Percentiles rank a stretch among this genome's conserved stretches.
phyloP scores from a whole-genome alignment of 2,888 invertebrate genomes.

The Anodontia alba region DNA sequence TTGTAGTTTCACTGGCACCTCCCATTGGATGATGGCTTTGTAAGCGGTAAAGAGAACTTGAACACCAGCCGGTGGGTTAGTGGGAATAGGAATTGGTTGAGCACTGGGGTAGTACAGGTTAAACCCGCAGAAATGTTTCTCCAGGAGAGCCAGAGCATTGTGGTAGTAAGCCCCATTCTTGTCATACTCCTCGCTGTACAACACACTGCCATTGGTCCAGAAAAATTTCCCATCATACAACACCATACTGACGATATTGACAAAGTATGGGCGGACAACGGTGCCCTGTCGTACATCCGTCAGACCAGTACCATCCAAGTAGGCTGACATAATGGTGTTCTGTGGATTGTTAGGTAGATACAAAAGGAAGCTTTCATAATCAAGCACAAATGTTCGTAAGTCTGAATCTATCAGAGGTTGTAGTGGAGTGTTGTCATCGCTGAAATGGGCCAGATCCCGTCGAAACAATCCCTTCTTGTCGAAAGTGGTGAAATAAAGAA shows the following conservation, averaged over 20 bases:
- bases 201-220: slow-evolving; percentile 93
- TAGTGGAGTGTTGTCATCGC: slow-evolving; percentile 22
- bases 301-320: slow-evolving; percentile 89
- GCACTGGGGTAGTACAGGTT: slow-evolving; percentile 89
- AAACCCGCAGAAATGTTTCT: slow-evolving; percentile 87
- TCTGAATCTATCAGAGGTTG: slow-evolving; percentile 85
- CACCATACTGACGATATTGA: slow-evolving; percentile 91
- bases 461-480: slow-evolving; percentile 89
- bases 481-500: slow-evolving; percentile 91
- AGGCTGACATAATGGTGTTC: slow-evolving; percentile 92
- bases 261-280: slow-evolving; percentile 92
- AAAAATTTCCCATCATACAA: slow-evolving; percentile 90
- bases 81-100: slow-evolving; percentile 91
- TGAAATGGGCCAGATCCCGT: slow-evolving; percentile 90
- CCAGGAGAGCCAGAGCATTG: slow-evolving; percentile 86
- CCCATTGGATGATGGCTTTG: slow-evolving; percentile 93
- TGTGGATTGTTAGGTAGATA: slow-evolving; percentile 90
- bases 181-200: slow-evolving; percentile 92
- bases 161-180: slow-evolving; percentile 90
- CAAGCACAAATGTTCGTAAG: slow-evolving; percentile 93
- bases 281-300: slow-evolving; percentile 88
- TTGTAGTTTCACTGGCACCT: slow-evolving; percentile 88
- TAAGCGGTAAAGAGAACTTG: slow-evolving; percentile 90
- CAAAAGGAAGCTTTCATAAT: slow-evolving; percentile 92
- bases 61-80: slow-evolving; percentile 91